Conservation (phyloP, 2,888 invertebrate species). For the Tipula lateralis region DNA sequence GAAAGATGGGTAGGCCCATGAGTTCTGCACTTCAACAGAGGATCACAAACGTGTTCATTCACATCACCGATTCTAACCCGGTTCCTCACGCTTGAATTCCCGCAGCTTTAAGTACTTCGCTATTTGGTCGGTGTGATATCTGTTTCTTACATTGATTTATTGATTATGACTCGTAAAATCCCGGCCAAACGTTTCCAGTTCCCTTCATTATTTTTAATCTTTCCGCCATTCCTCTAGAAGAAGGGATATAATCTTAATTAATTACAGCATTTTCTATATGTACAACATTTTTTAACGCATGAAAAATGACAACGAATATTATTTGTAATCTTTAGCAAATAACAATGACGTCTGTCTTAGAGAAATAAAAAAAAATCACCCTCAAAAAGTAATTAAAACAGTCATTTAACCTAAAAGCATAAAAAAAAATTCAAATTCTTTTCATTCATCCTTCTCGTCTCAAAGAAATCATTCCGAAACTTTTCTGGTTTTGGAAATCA, state of each 20-base stretch:
- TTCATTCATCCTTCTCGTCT: not conserved
- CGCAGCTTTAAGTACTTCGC: too few species aligned
- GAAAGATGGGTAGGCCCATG: too few species aligned
- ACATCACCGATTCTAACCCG: too few species aligned
- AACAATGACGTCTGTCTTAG: not conserved
- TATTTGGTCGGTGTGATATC: too few species aligned
- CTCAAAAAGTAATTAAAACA: not conserved
- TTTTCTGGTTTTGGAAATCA: not conserved
- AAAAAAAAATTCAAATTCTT: not conserved
- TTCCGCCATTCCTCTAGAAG: not conserved
- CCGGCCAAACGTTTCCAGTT: too few species aligned
- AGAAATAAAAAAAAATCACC: not conserved
- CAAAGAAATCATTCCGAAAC: not conserved
- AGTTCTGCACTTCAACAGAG: too few species aligned
- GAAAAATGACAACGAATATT: not conserved
- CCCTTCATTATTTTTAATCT: not conserved
- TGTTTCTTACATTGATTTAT: too few species aligned
- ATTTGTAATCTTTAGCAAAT: not conserved
- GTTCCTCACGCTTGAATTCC: too few species aligned
- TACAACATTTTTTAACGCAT: not conserved
- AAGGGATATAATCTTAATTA: not conserved
- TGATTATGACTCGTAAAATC: too few species aligned
- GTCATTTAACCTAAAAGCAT: not conserved
- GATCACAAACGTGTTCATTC: too few species aligned
- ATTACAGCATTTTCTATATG: not conserved